A percentile compares a stretch with the other conserved stretches of the same genome.
These are phyloP conservation scores for Sinodicranocentrus sp. DNA, from an alignment of 2,888 invertebrate species.

Conservation along the genomic window DNA sequence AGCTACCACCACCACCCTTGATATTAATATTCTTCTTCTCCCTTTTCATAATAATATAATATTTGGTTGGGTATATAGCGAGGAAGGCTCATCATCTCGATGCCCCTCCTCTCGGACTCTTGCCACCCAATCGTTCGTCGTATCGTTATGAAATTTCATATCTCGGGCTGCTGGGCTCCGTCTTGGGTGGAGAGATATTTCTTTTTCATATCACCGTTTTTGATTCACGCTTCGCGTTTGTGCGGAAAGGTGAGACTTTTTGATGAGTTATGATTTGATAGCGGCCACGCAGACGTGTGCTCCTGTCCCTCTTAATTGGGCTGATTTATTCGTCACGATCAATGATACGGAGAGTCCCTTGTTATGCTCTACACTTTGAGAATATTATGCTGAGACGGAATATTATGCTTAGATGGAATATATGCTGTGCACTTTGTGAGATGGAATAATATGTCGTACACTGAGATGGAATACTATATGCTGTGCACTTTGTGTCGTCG, in stretches of 20 bases:
- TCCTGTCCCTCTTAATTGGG: slow-evolving; percentile 11
- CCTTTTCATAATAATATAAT: slow-evolving; percentile 21
- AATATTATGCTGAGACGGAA: no score
- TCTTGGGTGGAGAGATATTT: background rate
- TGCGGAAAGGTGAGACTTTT: background rate
- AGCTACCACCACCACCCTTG: background rate
- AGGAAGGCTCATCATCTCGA: background rate
- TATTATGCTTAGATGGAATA: no score
- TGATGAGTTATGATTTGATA: slow-evolving; percentile 54
- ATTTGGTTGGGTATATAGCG: background rate
- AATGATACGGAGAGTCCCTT: background rate
- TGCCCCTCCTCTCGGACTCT: slow-evolving; percentile 31
- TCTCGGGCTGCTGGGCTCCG: slow-evolving; percentile 20
- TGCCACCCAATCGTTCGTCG: background rate
- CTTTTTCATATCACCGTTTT: no score
- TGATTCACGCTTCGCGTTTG: background rate
- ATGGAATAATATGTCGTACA: no score
- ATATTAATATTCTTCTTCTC: slow-evolving; percentile 2
- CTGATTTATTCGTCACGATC: slow-evolving; percentile 22
- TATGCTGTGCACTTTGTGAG: no score
- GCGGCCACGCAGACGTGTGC: background rate
- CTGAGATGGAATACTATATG: no score
- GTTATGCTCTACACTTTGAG: no score
- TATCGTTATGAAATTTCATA: slow-evolving; percentile 58
- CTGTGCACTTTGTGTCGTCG: no score